phyloP scores from a whole-genome alignment of 2,797 vertebrate species.

The Gallirallus australis region DNA sequence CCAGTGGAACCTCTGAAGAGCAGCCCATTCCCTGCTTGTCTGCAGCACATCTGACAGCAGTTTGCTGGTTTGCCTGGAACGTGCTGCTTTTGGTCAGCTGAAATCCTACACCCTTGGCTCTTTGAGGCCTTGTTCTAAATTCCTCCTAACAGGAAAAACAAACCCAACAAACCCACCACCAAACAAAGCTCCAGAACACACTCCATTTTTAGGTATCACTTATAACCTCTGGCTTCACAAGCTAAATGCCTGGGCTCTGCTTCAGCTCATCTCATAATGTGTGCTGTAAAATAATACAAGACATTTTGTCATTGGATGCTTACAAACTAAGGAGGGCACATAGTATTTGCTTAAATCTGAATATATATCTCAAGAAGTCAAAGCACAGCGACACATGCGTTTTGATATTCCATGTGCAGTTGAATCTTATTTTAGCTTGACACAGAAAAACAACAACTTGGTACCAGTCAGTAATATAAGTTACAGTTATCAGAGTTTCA shows the following conservation, averaged over 20 bases:
- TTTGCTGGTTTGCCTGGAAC: constrained; percentile 29
- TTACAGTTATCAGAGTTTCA: not conserved
- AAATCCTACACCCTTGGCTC: constrained; percentile 36
- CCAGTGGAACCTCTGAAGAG: constrained; percentile 9
- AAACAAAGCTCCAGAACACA: not conserved
- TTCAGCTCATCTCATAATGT: not conserved
- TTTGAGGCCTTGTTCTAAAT: constrained; percentile 18
- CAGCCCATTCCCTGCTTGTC: not conserved
- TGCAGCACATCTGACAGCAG: constrained; percentile 37
- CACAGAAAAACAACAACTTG: not conserved
- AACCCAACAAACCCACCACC: no score
- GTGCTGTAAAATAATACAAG: not conserved
- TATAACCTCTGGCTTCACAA: not conserved
- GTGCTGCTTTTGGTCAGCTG: constrained; percentile 1
- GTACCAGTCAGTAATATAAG: not conserved
- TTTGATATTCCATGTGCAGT: not conserved
- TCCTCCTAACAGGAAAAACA: not conserved
- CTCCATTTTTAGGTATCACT: not conserved
- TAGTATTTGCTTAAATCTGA: not conserved
- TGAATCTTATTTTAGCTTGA: not conserved
- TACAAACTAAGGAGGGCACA: not conserved
- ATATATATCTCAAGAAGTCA: not conserved
- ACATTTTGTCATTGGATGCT: not conserved
- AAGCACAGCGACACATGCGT: not conserved
- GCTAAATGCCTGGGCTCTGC: not conserved